These are phyloP conservation scores for Pionites leucogaster DNA, from an alignment of 2,113 vertebrate genomes.

Conservation along the genomic window DNA sequence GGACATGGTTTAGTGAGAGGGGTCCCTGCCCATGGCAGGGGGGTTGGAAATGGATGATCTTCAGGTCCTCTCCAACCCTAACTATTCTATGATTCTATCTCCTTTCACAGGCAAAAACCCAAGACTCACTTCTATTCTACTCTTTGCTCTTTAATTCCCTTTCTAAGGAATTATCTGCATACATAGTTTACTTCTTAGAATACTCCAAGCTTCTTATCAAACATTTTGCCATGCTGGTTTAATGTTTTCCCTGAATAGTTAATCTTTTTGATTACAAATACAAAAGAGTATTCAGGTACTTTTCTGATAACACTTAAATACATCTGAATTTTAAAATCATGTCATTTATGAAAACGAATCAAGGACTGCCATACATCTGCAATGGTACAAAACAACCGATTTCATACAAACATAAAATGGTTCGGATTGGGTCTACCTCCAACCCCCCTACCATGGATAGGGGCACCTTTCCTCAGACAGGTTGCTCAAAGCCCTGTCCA, in stretches of 20 bases:
- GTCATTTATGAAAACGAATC: not conserved
- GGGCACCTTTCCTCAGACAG: not conserved
- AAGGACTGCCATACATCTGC: not conserved
- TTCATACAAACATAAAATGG: not conserved
- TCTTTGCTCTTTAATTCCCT: not conserved
- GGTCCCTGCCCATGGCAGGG: not conserved
- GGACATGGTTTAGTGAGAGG: too few species aligned
- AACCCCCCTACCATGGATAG: not conserved
- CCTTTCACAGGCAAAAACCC: not conserved
- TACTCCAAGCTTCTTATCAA: not conserved
- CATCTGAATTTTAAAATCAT: not conserved
- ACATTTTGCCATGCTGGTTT: not conserved
- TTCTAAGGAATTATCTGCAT: not conserved
- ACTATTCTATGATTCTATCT: not conserved
- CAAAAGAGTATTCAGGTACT: not conserved
- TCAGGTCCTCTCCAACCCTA: not conserved
- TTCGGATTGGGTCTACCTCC: not conserved
- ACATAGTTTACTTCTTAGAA: not conserved
- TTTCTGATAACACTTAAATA: not conserved
- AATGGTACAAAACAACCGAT: not conserved
- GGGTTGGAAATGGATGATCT: not conserved
- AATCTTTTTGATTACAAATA: not conserved
- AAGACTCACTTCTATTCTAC: not conserved
- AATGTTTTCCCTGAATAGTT: not conserved
- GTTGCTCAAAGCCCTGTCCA: not conserved